phyloP scores from a whole-genome alignment of 2,797 vertebrate genomes.

The Neosalanx taihuensis region DNA sequence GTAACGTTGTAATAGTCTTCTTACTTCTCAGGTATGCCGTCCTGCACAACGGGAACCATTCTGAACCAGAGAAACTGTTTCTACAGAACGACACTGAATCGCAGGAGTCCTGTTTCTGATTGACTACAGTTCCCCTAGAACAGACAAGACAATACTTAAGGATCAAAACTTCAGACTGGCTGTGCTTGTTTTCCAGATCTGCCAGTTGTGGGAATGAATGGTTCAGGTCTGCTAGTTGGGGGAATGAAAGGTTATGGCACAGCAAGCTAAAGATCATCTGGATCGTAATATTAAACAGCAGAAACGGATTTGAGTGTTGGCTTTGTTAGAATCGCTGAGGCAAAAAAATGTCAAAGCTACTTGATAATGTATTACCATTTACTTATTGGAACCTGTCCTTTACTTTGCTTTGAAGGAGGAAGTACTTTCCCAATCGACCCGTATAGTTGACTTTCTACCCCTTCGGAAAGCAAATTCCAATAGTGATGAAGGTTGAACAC shows the following conservation, averaged over 20 bases:
- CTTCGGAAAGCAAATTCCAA: constrained; percentile 22
- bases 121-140: neutral
- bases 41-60: constrained; percentile 83
- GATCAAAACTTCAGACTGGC: neutral
- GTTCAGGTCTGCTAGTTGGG: neutral
- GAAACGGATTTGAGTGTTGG: constrained; percentile 39
- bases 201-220: too few species aligned
- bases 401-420: constrained; percentile 19
- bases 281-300: constrained; percentile 24
- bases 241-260: neutral
- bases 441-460: constrained; percentile 19
- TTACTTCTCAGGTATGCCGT: constrained; percentile 80
- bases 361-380: constrained; percentile 48
- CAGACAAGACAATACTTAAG: constrained; percentile 14
- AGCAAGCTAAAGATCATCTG: constrained; percentile 19
- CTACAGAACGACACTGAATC: constrained; percentile 83
- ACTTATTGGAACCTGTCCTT: constrained; percentile 42
- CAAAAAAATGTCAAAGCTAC: constrained; percentile 71
- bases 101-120: constrained; percentile 90
- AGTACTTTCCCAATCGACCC: constrained; percentile 6
- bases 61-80: constrained; percentile 81
- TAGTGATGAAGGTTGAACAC: constrained; percentile 18
- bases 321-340: constrained; percentile 41
- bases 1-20: neutral
- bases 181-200: neutral